Base-by-base conservation (phyloP, 2,888 invertebrate species). In the Leptinotarsa tumamoca region DNA sequence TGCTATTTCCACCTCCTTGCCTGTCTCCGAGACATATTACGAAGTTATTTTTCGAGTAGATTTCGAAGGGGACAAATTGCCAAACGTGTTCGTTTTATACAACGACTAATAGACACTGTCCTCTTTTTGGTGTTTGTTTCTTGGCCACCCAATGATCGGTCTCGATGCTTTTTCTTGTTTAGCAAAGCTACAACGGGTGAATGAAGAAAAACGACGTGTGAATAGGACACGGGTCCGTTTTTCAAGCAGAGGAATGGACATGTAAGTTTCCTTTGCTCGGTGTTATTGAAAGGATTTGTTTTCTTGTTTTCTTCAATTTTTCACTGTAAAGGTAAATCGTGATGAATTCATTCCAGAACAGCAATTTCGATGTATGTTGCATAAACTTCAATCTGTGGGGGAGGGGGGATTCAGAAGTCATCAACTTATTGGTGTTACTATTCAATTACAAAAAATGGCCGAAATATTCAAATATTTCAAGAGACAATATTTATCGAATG, bases 61-160 rank as follows among this genome's bases (percentile, higher is more conserved):
- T 70, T 79, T 80, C 84, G 84, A 86, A 84, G 82, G 78, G 84
- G 84, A 85, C 84, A 85, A 86, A 85, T 85, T 78, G 83, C 83
- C 67, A 80, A 78, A 83, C 83, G 83, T 83, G 84, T 68, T 54
- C 68, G 68, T 68, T 23, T 68, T 33, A 52, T 27, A 23, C 54
- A 68, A n/a, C 58, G 21, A 63, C 68, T 68, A 52, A 68, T 68
- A 68, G 68, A 68, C 51, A 15, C 33, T 10, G 51, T 27, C 52
- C 4, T 54, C 21, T 17, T 68, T 23, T n/a, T 54, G 54, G 15
- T 23, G 27, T 68, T 68, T 51, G 49, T 49, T n/a, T 23, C 68
- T 68, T 23, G 68, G 14, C n/a, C 54, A n/a, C 52, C 7, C n/a
- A 17, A 7, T 54, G 23, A 27, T 52, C 68, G 23, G 52, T 68